Percentiles rank a stretch among this genome's conserved stretches.
phyloP scores from a whole-genome alignment of 23 tunicate species.

The Styela clava region DNA sequence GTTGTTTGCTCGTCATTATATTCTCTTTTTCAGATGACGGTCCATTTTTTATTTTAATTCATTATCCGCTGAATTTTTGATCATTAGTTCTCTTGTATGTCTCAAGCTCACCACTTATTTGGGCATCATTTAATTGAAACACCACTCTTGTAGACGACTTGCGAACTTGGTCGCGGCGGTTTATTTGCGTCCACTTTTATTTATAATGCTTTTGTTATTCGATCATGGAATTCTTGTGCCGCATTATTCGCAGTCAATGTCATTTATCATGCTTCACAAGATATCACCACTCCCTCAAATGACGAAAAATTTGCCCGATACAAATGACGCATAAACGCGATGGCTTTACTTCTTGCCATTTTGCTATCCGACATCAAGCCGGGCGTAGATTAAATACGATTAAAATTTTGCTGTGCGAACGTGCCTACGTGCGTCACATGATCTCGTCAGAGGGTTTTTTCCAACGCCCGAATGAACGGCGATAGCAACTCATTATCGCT shows the following conservation, averaged over 20 bases:
- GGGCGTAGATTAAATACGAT: too few species aligned
- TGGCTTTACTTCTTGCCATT: too few species aligned
- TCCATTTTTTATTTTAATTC: neutral
- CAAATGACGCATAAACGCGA: too few species aligned
- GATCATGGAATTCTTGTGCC: neutral
- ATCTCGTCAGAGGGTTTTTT: neutral
- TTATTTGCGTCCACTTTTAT: too few species aligned
- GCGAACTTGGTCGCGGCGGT: too few species aligned
- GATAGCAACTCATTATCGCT: neutral
- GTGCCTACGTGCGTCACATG: too few species aligned
- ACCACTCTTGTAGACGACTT: too few species aligned
- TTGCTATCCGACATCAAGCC: too few species aligned
- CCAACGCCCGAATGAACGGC: neutral
- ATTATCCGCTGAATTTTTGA: conserved; percentile 1
- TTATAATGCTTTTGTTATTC: neutral
- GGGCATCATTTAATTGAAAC: neutral
- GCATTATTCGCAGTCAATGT: neutral
- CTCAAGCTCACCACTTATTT: neutral
- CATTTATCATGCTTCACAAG: neutral
- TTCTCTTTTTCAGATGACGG: neutral
- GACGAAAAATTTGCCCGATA: too few species aligned
- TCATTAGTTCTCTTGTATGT: neutral
- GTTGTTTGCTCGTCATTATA: neutral
- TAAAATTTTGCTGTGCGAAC: too few species aligned
- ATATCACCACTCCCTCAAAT: neutral